Evolutionary conservation across 2,113 vertebrate species (phyloP).

Genomic region (Etheostoma cragini): DNA sequence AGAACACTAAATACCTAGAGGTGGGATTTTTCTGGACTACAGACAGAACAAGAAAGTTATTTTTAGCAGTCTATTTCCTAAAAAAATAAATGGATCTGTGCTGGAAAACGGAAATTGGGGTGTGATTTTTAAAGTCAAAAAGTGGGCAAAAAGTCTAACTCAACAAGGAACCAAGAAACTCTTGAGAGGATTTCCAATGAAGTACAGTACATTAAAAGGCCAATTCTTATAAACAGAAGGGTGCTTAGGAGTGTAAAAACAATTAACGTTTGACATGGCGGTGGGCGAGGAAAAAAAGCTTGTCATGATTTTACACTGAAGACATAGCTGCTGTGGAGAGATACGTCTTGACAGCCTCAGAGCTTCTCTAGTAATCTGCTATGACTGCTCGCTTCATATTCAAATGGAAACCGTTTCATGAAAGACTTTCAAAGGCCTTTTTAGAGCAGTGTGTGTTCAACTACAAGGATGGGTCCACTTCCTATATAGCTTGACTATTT

Average conservation of each 20-base stretch:
- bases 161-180: conserved; percentile 28
- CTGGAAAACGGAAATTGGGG: background rate
- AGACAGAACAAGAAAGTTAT: background rate
- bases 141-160: conserved; percentile 13
- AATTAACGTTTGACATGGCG: conserved; percentile 29
- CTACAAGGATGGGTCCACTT: conserved; percentile 32
- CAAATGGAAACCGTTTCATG: conserved; percentile 43
- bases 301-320: conserved; percentile 33
- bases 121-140: conserved; percentile 7
- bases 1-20: background rate
- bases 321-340: conserved; percentile 48
- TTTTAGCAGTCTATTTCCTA: background rate
- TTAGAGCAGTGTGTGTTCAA: conserved; percentile 5
- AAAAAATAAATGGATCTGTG: conserved; percentile 1
- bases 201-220: conserved; percentile 37
- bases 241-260: conserved; percentile 38
- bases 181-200: conserved; percentile 35
- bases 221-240: conserved; percentile 24
- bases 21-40: background rate
- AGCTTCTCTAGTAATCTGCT: conserved; percentile 60
- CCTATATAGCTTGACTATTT: conserved; percentile 34
- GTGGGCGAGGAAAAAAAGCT: conserved; percentile 25
- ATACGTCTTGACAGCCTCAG: conserved; percentile 60
- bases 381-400: conserved; percentile 52
- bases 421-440: conserved; percentile 52